These are phyloP conservation scores for Troilus luridus DNA, from an alignment of 2,888 invertebrate species.

Conservation along the genomic window DNA sequence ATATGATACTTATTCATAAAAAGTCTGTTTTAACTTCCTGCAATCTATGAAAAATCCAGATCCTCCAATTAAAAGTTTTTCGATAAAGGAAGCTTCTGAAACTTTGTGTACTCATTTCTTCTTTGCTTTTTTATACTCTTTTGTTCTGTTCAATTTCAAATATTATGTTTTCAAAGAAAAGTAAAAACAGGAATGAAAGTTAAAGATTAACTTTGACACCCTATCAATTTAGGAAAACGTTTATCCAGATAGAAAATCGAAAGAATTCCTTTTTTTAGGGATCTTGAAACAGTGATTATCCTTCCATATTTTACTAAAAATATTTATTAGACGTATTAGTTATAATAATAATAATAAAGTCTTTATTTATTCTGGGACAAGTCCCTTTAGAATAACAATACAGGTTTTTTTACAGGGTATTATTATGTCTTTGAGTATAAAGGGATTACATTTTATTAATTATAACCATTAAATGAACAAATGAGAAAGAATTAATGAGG, in stretches of 20 bases:
- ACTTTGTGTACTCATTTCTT: constrained; percentile 13
- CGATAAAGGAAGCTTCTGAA: constrained; percentile 27
- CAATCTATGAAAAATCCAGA: constrained; percentile 38
- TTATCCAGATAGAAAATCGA: background rate
- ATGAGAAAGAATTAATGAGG: too few relatives aligned
- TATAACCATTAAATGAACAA: too few relatives aligned
- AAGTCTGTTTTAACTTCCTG: background rate
- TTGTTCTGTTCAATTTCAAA: constrained; percentile 8
- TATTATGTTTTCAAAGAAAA: constrained; percentile 31
- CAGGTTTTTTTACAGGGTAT: too few relatives aligned
- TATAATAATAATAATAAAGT: too few relatives aligned
- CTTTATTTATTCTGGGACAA: too few relatives aligned
- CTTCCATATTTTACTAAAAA: too few relatives aligned
- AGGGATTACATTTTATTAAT: too few relatives aligned
- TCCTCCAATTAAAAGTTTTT: constrained; percentile 35
- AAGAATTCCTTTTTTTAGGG: too few relatives aligned
- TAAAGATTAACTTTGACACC: constrained; percentile 2
- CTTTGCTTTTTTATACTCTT: background rate
- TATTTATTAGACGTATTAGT: too few relatives aligned
- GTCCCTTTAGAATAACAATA: too few relatives aligned
- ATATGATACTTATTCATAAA: background rate
- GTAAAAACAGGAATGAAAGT: background rate
- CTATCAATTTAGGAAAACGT: background rate
- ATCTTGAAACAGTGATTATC: too few relatives aligned
- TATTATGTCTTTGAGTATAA: too few relatives aligned